Base-by-base conservation (phyloP, 2,113 vertebrate species). In the Empidonax alnorum region DNA sequence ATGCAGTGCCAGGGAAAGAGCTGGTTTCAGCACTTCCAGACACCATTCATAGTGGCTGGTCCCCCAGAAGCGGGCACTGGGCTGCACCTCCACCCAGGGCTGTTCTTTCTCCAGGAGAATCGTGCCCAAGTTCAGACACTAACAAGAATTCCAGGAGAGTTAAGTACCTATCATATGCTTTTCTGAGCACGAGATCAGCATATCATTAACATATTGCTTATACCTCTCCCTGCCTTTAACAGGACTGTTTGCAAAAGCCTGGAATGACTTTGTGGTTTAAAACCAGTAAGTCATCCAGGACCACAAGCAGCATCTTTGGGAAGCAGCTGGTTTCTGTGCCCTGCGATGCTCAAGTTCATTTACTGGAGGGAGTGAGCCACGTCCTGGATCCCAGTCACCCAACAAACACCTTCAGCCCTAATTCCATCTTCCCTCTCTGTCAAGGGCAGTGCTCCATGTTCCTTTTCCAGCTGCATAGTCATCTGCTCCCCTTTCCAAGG, bases 311-410 rank as follows among this genome's bases (percentile, higher is more conserved):
- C 79, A n/a, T 4, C 13, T 2, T 25, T 41, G 35, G 5, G 6
- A 17, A 30, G 50, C 55, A 61, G 55, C 4, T 13, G 2, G 15
- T 27, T 52, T 33, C 31, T 28, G 5, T 21, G 18, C 42, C 67
- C 49, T 30, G 1, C 0, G 2, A 12, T 20, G 16, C 33, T 15
- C 14, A 4, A 13, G 55, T 6, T 33, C 55, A 2, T 35, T 58
- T 28, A 5, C 35, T 2, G 28, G 28, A 67, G 37, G 55, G 35
- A 52, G 12, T 0, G 4, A 74, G 53, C 18, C 84, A 13, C 12
- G 6, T 8, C 58, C 72, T 3, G 6, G 41, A 23, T 13, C 28
- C 46, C 66, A 8, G 0, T 7, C 66, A 16, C 56, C 1, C 2
- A 25, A 42, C 3, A 1, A 78, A n/a, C 27, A 28, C 77, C 74